Base-by-base conservation (phyloP, 2,888 invertebrate genomes). In the Scaptodrosophila latifasciaeformis region DNA sequence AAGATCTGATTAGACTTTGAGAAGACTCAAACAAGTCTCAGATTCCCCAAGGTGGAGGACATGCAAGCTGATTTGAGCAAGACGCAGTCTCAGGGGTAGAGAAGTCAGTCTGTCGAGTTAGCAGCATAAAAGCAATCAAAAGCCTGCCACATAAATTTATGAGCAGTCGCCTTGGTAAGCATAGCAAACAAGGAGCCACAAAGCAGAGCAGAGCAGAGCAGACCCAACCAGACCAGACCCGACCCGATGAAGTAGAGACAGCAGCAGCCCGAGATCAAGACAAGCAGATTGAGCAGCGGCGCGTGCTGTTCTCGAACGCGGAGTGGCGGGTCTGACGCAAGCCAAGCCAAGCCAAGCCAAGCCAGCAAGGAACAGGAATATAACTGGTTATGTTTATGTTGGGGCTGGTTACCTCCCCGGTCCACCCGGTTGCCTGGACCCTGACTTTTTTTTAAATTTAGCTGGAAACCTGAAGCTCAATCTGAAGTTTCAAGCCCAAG, bases 101-200 rank as follows among this genome's bases (percentile, higher is more conserved):
- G n/a, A 24, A 24, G 24, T 3, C 24, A 24, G 24, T 7, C 24
- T 24, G 24, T 24, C 43, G 13, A 29, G 18, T 24, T 7, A 24
- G 24, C 24, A 24, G 24, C 51, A 59, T 59, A 59, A 52, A 62
- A 65, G 62, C 64, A 70, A 71, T 67, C 69, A 71, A 65, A 65
- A 67, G 70, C 54, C 67, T 76, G 76, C 72, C 72, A 67, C 72
- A 76, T 65, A 67, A 76, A 72, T 76, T 72, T 76, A 71, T 71
- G 72, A 70, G 67, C 72, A 59, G 50, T 10, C 37, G 13, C 17
- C 15, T 17, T 15, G 15, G 15, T 17, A 34, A 37, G 17, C 37
- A 13, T 17, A 17, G 15, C 37, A 15, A 17, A 17, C 37, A 10
- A 37, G 17, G 15, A 37, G 17, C 13, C n/a, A n/a, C n/a, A 62